phyloP scores from a whole-genome alignment of 2,113 vertebrate genomes.

The Herpetotheres cachinnans region DNA sequence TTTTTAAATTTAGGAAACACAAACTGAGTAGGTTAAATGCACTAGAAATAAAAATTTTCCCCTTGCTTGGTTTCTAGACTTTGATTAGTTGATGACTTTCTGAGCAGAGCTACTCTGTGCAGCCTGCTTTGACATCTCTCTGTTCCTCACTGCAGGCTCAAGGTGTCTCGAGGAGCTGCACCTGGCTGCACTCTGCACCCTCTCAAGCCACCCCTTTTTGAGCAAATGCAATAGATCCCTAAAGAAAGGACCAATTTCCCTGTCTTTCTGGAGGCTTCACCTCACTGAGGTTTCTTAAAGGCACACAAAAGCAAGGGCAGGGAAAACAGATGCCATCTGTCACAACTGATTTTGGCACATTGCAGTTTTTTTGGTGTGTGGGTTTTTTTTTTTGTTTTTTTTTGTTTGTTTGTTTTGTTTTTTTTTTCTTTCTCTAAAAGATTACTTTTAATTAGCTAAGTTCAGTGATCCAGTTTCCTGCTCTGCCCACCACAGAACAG shows the following conservation, averaged over 20 bases:
- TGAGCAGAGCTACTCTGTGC: background rate
- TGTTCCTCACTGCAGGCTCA: background rate
- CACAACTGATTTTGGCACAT: background rate
- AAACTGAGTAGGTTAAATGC: background rate
- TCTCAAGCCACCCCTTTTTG: background rate
- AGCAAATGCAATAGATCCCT: background rate
- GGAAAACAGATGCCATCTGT: conserved; percentile 12
- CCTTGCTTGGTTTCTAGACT: background rate
- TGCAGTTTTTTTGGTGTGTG: background rate
- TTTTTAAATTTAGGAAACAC: background rate
- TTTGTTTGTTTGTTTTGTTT: background rate
- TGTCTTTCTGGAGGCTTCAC: background rate
- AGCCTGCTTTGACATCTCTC: background rate
- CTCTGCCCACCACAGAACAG: background rate
- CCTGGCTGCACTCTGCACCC: background rate
- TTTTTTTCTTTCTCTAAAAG: background rate
- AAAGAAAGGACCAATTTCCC: background rate
- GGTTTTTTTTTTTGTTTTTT: background rate
- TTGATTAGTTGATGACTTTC: background rate
- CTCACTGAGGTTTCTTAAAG: background rate
- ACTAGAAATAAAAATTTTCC: background rate
- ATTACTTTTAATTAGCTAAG: background rate
- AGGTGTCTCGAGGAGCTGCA: background rate
- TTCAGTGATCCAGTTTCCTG: background rate
- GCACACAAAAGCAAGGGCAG: background rate